Evolutionary conservation across 2,888 invertebrate genomes (phyloP).

Genomic region (Trichopoda pennipes): DNA sequence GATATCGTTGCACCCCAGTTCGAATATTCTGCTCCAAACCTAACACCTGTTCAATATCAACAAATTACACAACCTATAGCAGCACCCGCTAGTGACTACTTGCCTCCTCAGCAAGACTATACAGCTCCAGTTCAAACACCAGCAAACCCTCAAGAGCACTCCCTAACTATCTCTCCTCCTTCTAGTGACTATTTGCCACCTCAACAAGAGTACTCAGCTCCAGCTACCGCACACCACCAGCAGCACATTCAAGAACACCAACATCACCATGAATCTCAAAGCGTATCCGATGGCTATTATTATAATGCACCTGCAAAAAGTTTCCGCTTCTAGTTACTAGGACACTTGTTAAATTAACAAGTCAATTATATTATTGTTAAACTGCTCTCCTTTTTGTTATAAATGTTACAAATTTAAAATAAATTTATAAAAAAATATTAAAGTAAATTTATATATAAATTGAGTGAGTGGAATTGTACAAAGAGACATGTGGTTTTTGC

Average conservation of each 20-base stretch:
- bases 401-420: too few relatives aligned
- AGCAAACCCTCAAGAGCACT: background rate
- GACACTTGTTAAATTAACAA: constrained; percentile 63
- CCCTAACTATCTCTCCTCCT: constrained; percentile 19
- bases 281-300: constrained; percentile 55
- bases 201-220: constrained; percentile 18
- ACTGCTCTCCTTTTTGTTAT: too few relatives aligned
- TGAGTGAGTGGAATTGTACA: too few relatives aligned
- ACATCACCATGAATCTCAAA: constrained; percentile 19
- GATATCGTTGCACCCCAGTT: too few relatives aligned
- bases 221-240: background rate
- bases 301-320: constrained; percentile 58
- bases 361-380: constrained; percentile 9
- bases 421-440: too few relatives aligned
- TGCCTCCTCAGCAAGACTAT: constrained; percentile 30
- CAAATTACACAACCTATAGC: constrained; percentile 7
- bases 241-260: constrained; percentile 10
- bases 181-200: constrained; percentile 32
- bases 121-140: constrained; percentile 35
- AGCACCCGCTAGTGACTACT: constrained; percentile 35
- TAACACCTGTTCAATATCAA: background rate
- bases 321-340: constrained; percentile 27
- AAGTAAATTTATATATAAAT: too few relatives aligned
- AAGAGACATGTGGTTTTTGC: too few relatives aligned
- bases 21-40: too few relatives aligned